phyloP scores from a whole-genome alignment of 2,113 vertebrate genomes.

The Melanostigma gelatinosum region DNA sequence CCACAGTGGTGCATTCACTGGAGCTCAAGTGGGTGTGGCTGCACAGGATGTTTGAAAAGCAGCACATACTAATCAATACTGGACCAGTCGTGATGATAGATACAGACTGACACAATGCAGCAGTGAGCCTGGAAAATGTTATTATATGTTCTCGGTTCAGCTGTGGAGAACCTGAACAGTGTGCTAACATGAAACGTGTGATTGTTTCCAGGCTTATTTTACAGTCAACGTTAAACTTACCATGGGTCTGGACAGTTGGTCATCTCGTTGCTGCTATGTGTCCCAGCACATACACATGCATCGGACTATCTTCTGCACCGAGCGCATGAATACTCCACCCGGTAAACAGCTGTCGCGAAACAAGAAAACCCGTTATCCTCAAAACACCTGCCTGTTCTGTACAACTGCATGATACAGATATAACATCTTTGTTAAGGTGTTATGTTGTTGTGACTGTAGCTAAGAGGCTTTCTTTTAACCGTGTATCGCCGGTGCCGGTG shows the following conservation, averaged over 20 bases:
- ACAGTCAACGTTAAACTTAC: conserved; percentile 64
- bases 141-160: not conserved
- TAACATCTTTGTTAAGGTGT: rapidly evolving
- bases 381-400: conserved; percentile 28
- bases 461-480: conserved; percentile 38
- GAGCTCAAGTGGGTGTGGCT: conserved; percentile 63
- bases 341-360: conserved; percentile 53
- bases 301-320: conserved; percentile 75
- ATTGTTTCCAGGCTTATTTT: not conserved
- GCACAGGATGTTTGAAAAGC: conserved; percentile 22
- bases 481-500: conserved; percentile 17
- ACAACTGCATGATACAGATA: not conserved
- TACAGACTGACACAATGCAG: not conserved
- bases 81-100: not conserved
- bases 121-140: not conserved
- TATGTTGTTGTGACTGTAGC: not conserved
- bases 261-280: conserved; percentile 72
- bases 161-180: not conserved
- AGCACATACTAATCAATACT: not conserved
- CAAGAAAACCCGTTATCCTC: conserved; percentile 55
- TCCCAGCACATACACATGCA: conserved; percentile 64
- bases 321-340: conserved; percentile 71
- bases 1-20: conserved; percentile 42
- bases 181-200: not conserved
- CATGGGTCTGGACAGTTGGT: conserved; percentile 70